Evolutionary conservation across 2,113 vertebrate species (phyloP), one percentile per base, ranked within the genome.

Genomic region (Archilochus colubris): DNA sequence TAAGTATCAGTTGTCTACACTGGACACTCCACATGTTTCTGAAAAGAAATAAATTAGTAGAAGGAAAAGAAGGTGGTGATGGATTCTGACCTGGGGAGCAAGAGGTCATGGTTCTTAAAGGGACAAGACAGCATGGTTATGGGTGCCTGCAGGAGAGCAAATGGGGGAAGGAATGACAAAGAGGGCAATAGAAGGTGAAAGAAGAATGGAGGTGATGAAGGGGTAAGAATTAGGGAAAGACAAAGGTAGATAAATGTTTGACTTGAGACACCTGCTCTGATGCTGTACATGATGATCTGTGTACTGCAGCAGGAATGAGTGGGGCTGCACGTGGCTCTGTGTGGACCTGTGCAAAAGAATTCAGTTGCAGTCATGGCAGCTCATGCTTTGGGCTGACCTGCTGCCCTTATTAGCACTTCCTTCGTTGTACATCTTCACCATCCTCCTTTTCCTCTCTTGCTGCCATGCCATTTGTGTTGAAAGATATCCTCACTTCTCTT

Each of bases 181-280:
- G 40, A 40, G 40, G 40, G 12, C 40, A 78, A 22, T 28, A 27
- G 51, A 57, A 30, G n/a, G 10, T 7, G 1, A 44, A 59, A 40
- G 11, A 80, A 40, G 63, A 88, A 67, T 31, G 8, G 10, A 13
- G 4, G 44, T 54, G 63, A 28, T 33, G 33, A 74, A 91, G 51
- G 51, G 15, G 1, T 70, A 21, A 74, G 8, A 51, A 54, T 6
- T 9, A 6, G 46, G 40, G 57, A 54, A 38, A 51, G 61, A 57
- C 0, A 0, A 53, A 33, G 43, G 50, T 38, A 58, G 24, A n/a
- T n/a, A 59, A 38, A 40, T 30, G 61, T 44, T 43, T 11, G 40
- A 40, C 40, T 40, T 40, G 40, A 40, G 40, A 40, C 40, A 40
- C 40, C 40, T 40, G 10, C 40, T 11, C 40, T 40, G 40, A 40